Percentiles rank a stretch among this genome's conserved stretches.
phyloP scores from a whole-genome alignment of 1,140 invertebrate species.

The Sitophilus oryzae region DNA sequence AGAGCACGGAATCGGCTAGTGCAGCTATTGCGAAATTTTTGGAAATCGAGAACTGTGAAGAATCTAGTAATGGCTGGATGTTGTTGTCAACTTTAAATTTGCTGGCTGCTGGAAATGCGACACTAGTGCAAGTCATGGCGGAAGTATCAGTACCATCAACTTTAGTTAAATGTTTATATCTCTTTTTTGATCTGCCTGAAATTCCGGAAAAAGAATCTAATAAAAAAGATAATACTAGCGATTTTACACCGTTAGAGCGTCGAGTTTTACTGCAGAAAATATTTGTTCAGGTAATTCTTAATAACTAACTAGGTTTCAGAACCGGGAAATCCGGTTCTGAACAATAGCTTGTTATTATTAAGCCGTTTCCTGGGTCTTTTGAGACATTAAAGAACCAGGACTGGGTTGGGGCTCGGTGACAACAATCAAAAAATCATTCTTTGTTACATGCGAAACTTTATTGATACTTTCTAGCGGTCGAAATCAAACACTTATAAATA shows the following conservation, averaged over 20 bases:
- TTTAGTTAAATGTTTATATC: slow-evolving; percentile 95
- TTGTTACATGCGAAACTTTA: too few species aligned
- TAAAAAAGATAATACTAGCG: slow-evolving; percentile 65
- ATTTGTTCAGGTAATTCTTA: slow-evolving; percentile 93
- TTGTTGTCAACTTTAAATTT: slow-evolving; percentile 86
- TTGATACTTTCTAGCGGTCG: too few species aligned
- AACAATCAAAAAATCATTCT: too few species aligned
- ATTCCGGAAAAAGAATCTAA: slow-evolving; percentile 76
- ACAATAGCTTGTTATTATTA: too few species aligned
- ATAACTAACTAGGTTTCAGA: too few species aligned
- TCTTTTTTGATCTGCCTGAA: slow-evolving; percentile 96
- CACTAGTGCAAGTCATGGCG: slow-evolving; percentile 84
- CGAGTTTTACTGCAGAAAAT: slow-evolving; percentile 91
- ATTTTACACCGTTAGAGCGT: slow-evolving; percentile 86
- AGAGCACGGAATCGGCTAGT: slow-evolving; percentile 91
- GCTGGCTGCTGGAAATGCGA: slow-evolving; percentile 75
- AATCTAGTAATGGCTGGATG: slow-evolving; percentile 96
- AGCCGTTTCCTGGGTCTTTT: too few species aligned
- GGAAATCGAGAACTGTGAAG: slow-evolving; percentile 87
- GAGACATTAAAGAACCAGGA: too few species aligned
- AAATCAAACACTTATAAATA: too few species aligned
- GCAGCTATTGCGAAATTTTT: slow-evolving; percentile 94
- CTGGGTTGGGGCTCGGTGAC: too few species aligned
- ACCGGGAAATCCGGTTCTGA: too few species aligned
- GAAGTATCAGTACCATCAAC: slow-evolving; percentile 93